phyloP scores from a whole-genome alignment of 2,797 vertebrate species.

The Bovichtus variegatus region DNA sequence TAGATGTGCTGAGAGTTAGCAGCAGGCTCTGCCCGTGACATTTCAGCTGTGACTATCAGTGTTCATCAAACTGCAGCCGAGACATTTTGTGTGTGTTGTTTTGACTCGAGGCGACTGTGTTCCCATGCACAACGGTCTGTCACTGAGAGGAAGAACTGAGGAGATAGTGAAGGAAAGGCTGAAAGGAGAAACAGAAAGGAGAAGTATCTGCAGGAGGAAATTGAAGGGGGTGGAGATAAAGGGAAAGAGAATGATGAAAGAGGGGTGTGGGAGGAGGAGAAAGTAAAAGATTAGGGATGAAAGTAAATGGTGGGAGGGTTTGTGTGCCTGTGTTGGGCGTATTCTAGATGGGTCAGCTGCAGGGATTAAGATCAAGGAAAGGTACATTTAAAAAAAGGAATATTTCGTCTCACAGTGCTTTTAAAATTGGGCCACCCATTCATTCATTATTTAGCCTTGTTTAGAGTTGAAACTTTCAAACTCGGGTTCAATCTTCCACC shows the following conservation, averaged over 20 bases:
- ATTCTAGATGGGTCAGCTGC: constrained; percentile 1
- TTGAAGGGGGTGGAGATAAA: neutral
- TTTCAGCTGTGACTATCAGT: constrained; percentile 53
- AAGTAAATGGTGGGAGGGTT: neutral
- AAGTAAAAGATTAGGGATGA: neutral
- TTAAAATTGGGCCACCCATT: constrained; percentile 42
- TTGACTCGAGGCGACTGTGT: constrained; percentile 43
- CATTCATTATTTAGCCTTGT: constrained; percentile 51
- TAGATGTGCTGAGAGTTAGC: constrained; percentile 23
- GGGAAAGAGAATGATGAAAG: constrained; percentile 3
- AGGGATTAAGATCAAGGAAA: constrained; percentile 10
- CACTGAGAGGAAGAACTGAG: constrained; percentile 7
- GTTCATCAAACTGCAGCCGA: constrained; percentile 27
- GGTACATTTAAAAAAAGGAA: neutral
- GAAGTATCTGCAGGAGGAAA: constrained; percentile 9
- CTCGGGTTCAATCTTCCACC: constrained; percentile 26
- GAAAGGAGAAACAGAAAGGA: constrained; percentile 3
- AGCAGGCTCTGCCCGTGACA: constrained; percentile 33
- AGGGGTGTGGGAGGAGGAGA: neutral
- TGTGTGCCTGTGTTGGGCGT: too few species aligned
- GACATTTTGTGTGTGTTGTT: constrained; percentile 51
- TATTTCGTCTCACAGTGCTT: constrained; percentile 16
- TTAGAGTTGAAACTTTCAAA: constrained; percentile 42
- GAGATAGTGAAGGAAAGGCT: constrained; percentile 13
- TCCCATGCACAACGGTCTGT: constrained; percentile 22